Evolutionary conservation across 2,888 invertebrate species (phyloP).

Genomic region (Cylindroiulus punctatus): DNA sequence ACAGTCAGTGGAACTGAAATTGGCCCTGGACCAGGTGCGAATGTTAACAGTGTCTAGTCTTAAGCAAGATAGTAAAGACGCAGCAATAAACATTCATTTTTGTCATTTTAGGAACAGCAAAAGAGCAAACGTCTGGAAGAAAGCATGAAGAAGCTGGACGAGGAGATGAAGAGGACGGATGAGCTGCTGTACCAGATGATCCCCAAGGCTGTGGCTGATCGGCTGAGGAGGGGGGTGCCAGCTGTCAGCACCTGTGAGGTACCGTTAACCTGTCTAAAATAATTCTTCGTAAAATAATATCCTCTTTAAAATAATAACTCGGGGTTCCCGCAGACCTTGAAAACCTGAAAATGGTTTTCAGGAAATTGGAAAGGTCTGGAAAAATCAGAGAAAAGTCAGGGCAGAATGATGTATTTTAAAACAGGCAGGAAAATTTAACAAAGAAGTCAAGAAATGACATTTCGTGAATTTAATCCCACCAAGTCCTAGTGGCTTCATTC

Average conservation of each 20-base stretch:
- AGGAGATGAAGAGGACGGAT: slow-evolving; percentile 95
- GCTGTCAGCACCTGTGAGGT: slow-evolving; percentile 98
- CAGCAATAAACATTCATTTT: no score
- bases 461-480: no score
- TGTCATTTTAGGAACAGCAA: slow-evolving; percentile 81
- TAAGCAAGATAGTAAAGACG: not conserved
- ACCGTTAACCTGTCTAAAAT: not conserved
- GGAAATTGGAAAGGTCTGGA: no score
- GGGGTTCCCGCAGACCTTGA: no score
- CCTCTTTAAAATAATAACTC: no score
- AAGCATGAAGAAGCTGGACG: slow-evolving; percentile 93
- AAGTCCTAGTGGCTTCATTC: no score
- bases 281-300: no score
- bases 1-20: slow-evolving; percentile 94
- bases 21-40: slow-evolving; percentile 81
- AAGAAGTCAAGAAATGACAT: no score
- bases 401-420: no score
- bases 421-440: no score
- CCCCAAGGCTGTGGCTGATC: slow-evolving; percentile 95
- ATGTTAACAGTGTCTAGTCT: not conserved
- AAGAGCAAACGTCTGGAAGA: slow-evolving; percentile 96
- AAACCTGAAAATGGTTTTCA: no score
- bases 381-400: no score
- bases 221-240: slow-evolving; percentile 91
- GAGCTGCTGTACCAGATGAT: slow-evolving; percentile 98